phyloP scores from a whole-genome alignment of 2,113 vertebrate species.

The mouse (Mus musculus) region GRCm39 chr11:106729001-106729500 shows the following conservation, averaged over 20 bases:
- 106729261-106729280: not conserved
- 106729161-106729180: not conserved
- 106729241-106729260: not conserved
- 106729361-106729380: not conserved
- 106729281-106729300: not conserved
- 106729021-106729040: conserved; percentile 17
- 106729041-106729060: conserved; percentile 38
- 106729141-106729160: not conserved
- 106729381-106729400: not conserved
- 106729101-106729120: not conserved
- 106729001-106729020: not conserved
- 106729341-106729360: not conserved
- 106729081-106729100: not conserved
- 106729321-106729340: not conserved
- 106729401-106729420: not conserved
- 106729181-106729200: not conserved
- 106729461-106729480: not conserved
- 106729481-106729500: not conserved
- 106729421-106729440: not conserved
- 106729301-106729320: not conserved
- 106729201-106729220: not conserved
- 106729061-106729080: conserved; percentile 33
- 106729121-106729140: not conserved
- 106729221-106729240: not conserved
- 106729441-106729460: not conserved